Base-by-base conservation (phyloP, 2,888 invertebrate species). In the Baronia brevicornis region DNA sequence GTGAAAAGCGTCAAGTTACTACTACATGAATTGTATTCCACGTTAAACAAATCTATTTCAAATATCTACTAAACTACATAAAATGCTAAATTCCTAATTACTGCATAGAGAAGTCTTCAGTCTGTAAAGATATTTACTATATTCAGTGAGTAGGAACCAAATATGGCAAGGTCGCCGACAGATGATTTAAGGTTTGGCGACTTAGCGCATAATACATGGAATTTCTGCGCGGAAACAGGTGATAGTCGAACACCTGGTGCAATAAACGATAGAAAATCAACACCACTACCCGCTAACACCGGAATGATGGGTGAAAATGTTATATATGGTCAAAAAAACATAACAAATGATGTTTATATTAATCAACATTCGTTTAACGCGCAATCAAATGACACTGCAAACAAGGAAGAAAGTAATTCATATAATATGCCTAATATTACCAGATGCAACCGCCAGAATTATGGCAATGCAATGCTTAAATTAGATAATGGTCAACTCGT, bases 91-190 rank as follows among this genome's bases (percentile, higher is more conserved):
- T 73, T 59, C 51, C 46, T 66, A 51, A 73, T 68, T 73, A 47
- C 48, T 50, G 46, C 44, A 40, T 32, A 38, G 21, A 27, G 14
- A 13, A n/a, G n/a, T n/a, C n/a, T 13, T 11, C 11, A 23, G 13
- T 25, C 18, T 48, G 53, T 43, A 31, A 44, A 38, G 43, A 10
- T 20, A 15, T 23, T 17, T 22, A 6, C 10, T 22, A 12, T 13
- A 57, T 48, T 52, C 41, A 49, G 44, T 51, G 41, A 55, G 54
- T 59, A 54, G 51, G 67, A 64, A 66, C 68, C 69, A 71, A 71
- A 73, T 64, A 85, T 85, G 84, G 79, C 82, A 77, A 84, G 84
- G 77, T 79, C 80, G 75, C 73, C 74, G 48, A 74, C 77, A 51
- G 84, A 84, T 68, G 79, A 82, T 64, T 68, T 77, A 45, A 66